Evolutionary conservation across 2,113 vertebrate species (phyloP), one percentile per base, ranked within the genome.

Genomic region (Chelonoidis abingdonii): DNA sequence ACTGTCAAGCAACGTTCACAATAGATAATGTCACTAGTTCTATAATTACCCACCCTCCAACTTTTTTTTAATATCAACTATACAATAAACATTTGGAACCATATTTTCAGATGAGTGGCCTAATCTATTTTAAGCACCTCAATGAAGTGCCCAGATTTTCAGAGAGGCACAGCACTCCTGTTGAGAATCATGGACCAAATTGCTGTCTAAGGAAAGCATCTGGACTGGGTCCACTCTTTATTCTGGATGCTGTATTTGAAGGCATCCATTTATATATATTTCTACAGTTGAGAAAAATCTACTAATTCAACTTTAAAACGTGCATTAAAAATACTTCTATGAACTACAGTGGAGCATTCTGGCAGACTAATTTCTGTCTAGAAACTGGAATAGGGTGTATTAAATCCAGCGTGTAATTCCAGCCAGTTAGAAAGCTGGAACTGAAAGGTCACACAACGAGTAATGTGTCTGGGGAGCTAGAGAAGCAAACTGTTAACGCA

Each of bases 401-500:
- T 86, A 96, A 92, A 97, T 96, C 52, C 93, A 31, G 75, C 52
- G 93, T 24, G 76, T 88, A 91, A 90, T 56, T 83, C 65, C 13
- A 86, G 24, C 79, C 49, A 35, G 57, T 83, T 87, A 93, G 90
- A 87, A 13, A 1, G 31, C 85, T 59, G 59, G 75, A 91, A 96
- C 90, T 49, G n/a, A 96, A 98, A 98, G 93, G 96, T 97, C 95
- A 95, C 69, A 57, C 89, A 31, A 8, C 44, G 87, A 92, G 62
- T 57, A 94, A 82, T 95, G 94, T 83, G 14, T 95, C 97, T 89
- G 1, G 2, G 69, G 65, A 95, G 83, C 69, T 92, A 88, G 65
- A 95, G 94, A 96, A 97, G 96, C 72, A 90, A 96, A 95, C 95
- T 96, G 79, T 87, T 89, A 92, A n/a, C 59, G 94, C 93, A 91